Evolutionary conservation across 2,797 vertebrate species (phyloP).

Genomic region (Pangasius larnaudii): DNA sequence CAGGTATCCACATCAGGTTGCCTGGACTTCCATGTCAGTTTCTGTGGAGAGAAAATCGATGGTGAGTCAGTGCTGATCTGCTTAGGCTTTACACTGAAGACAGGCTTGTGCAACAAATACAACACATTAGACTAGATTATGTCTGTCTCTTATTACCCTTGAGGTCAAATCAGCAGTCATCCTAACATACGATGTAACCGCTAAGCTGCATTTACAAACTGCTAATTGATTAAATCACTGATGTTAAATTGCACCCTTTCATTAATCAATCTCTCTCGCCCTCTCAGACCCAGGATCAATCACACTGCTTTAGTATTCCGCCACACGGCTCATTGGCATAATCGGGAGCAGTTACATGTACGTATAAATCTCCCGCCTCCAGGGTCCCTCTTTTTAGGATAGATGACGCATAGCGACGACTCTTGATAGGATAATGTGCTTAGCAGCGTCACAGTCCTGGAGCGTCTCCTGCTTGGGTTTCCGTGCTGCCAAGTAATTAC

Average conservation of each 20-base stretch:
- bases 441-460: slow-evolving; percentile 65
- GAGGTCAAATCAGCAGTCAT: slow-evolving; percentile 30
- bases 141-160: slow-evolving; percentile 15
- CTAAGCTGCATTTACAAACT: slow-evolving; percentile 30
- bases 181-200: slow-evolving; percentile 13
- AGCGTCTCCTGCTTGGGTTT: slow-evolving; percentile 57
- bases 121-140: slow-evolving; percentile 38
- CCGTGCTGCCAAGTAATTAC: slow-evolving; percentile 47
- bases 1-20: slow-evolving; percentile 97
- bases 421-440: slow-evolving; percentile 76
- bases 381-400: slow-evolving; percentile 17
- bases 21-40: slow-evolving; percentile 98
- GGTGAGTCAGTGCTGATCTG: slow-evolving; percentile 41
- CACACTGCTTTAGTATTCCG: slow-evolving; percentile 5
- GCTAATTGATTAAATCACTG: slow-evolving; percentile 38
- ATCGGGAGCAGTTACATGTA: background rate
- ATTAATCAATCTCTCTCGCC: slow-evolving; percentile 40
- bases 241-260: slow-evolving; percentile 33
- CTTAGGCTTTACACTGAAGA: slow-evolving; percentile 37
- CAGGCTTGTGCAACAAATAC: slow-evolving; percentile 15
- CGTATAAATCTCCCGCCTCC: background rate
- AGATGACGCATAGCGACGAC: slow-evolving; percentile 69
- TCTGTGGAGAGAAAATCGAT: slow-evolving; percentile 78
- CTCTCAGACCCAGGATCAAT: slow-evolving; percentile 35
- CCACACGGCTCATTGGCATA: background rate